A percentile compares a stretch with the other conserved stretches of the same genome.
Conservation (phyloP, 1,140 invertebrate species). For the Pygmarrhopalites habei region DNA sequence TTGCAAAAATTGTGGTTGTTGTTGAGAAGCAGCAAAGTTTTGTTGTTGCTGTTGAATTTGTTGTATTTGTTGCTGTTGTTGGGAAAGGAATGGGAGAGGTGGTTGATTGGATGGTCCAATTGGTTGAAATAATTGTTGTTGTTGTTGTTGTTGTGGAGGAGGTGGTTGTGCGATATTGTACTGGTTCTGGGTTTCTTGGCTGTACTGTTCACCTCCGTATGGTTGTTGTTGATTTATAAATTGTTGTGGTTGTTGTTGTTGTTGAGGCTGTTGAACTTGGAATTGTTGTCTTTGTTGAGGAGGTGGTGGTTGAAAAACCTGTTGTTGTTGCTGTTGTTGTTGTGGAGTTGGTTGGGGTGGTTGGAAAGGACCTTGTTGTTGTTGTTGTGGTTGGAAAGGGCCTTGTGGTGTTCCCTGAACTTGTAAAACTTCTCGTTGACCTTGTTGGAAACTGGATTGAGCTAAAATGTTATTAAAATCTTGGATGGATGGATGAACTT, state of each 20-base stretch:
- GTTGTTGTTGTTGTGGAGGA: too few species aligned
- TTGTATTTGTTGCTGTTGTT: neutral
- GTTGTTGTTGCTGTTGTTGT: constrained; percentile 12
- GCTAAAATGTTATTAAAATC: too few species aligned
- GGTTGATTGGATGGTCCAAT: neutral
- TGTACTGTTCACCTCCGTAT: too few species aligned
- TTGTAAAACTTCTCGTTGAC: too few species aligned
- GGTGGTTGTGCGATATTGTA: neutral
- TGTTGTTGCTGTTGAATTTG: too few species aligned
- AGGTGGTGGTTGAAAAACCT: neutral
- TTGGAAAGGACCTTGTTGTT: neutral
- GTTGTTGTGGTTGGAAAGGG: constrained; percentile 16
- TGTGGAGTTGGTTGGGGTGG: too few species aligned
- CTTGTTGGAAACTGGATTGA: neutral
- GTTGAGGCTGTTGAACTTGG: constrained; percentile 5
- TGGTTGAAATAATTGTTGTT: constrained; percentile 7
- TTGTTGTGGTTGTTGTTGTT: constrained; percentile 9
- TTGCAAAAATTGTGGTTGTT: neutral
- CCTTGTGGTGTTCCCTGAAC: neutral
- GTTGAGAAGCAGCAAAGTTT: too few species aligned
- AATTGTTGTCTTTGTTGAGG: constrained; percentile 4
- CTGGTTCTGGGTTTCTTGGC: neutral
- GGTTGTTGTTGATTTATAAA: neutral
- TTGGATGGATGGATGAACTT: neutral
- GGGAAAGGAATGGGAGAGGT: constrained; percentile 1